phyloP scores from a whole-genome alignment of 2,888 invertebrate species.

The Epiblema foenella region DNA sequence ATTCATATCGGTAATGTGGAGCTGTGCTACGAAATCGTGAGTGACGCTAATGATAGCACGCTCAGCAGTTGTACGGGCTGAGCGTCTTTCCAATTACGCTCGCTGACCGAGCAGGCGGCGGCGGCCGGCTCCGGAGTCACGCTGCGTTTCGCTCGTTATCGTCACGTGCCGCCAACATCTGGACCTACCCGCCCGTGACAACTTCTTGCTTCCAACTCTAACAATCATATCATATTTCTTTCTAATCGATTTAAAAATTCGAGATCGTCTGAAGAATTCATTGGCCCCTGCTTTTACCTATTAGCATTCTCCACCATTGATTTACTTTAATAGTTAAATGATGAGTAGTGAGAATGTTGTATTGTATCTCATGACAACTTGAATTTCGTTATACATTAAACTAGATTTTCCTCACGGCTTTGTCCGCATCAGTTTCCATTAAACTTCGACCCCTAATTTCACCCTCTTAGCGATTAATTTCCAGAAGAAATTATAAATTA shows the following conservation, averaged over 20 bases:
- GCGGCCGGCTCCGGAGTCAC: slow-evolving; percentile 64
- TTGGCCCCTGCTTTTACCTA: not conserved
- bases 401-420: not conserved
- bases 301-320: not conserved
- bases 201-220: slow-evolving; percentile 63
- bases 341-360: too few species aligned
- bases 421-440: not conserved
- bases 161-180: slow-evolving; percentile 78
- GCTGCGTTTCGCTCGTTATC: slow-evolving; percentile 78
- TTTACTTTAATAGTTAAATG: not conserved
- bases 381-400: not conserved
- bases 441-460: not conserved
- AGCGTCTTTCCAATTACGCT: slow-evolving; percentile 78
- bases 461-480: not conserved
- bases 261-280: not conserved
- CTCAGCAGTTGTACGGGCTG: slow-evolving; percentile 65
- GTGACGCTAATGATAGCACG: slow-evolving; percentile 83
- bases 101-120: slow-evolving; percentile 52
- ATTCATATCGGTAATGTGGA: slow-evolving; percentile 48
- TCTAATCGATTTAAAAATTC: slow-evolving; percentile 13
- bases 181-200: slow-evolving; percentile 66
- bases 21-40: slow-evolving; percentile 70
- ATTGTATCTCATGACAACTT: not conserved
- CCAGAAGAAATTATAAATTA: not conserved
- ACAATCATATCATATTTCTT: slow-evolving; percentile 34